These are phyloP conservation scores for Malurus alboscapulatus DNA, from an alignment of 2,113 vertebrate genomes.

Conservation along the genomic window DNA sequence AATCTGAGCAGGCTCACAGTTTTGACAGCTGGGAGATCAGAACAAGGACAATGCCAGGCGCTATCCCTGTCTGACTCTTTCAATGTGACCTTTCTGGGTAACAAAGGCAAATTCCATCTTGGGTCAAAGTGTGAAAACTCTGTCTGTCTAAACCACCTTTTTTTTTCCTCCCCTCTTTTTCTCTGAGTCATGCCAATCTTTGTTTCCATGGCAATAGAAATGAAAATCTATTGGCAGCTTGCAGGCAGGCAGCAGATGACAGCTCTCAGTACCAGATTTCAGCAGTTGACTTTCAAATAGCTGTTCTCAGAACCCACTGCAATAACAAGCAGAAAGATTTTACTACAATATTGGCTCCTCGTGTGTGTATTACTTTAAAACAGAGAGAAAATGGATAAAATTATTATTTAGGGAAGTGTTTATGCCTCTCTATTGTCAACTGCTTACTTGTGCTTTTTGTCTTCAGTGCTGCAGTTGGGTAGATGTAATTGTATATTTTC, in stretches of 20 bases:
- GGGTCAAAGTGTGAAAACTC: background rate
- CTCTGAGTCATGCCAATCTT: background rate
- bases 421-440: background rate
- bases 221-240: constrained; percentile 17
- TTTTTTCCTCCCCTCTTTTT: background rate
- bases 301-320: background rate
- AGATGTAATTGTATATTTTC: background rate
- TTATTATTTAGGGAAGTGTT: background rate
- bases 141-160: background rate
- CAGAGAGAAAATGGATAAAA: background rate
- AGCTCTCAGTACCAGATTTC: constrained; percentile 44
- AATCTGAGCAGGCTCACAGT: background rate
- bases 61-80: background rate
- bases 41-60: background rate
- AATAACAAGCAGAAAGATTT: background rate
- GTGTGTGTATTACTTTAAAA: background rate
- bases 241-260: constrained; percentile 57
- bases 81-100: background rate
- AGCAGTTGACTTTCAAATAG: constrained; percentile 35
- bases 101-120: background rate
- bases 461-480: background rate
- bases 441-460: background rate
- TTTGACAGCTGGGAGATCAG: background rate
- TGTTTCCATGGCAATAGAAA: constrained; percentile 44
- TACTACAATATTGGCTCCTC: background rate